phyloP scores from a whole-genome alignment of 2,113 vertebrate species.

The Odobenus rosmarus region DNA sequence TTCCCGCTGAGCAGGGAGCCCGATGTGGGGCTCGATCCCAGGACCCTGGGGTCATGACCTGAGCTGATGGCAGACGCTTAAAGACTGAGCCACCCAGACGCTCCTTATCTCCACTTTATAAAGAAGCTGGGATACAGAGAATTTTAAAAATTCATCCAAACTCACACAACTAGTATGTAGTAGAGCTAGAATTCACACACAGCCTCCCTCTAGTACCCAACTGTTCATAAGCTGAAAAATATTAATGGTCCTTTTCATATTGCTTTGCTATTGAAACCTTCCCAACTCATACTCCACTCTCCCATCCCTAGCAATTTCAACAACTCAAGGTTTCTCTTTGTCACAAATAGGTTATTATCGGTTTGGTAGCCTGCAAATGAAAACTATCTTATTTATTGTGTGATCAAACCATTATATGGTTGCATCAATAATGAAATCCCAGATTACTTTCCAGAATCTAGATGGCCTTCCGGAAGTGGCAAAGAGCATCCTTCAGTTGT shows the following conservation, averaged over 20 bases:
- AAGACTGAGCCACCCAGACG: too few relatives aligned
- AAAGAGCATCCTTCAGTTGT: not conserved
- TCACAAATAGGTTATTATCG: not conserved
- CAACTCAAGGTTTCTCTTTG: not conserved
- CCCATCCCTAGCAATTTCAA: not conserved
- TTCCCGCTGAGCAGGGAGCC: too few relatives aligned
- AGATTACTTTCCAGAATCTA: not conserved
- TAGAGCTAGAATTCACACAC: not conserved
- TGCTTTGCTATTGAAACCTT: not conserved
- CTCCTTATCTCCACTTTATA: slow-evolving; percentile 11
- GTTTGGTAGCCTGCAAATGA: not conserved
- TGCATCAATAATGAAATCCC: not conserved
- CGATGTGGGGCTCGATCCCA: too few relatives aligned
- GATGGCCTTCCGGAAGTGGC: not conserved
- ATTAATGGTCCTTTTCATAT: not conserved
- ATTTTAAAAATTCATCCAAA: not conserved
- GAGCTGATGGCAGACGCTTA: too few relatives aligned
- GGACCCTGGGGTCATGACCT: too few relatives aligned
- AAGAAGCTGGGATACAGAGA: not conserved
- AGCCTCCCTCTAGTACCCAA: not conserved
- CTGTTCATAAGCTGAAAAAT: not conserved
- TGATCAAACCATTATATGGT: not conserved
- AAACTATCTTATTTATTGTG: not conserved
- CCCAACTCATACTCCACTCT: not conserved
- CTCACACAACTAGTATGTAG: not conserved